phyloP scores from a whole-genome alignment of 2,797 vertebrate genomes.

The Tympanoctomys barrerae region DNA sequence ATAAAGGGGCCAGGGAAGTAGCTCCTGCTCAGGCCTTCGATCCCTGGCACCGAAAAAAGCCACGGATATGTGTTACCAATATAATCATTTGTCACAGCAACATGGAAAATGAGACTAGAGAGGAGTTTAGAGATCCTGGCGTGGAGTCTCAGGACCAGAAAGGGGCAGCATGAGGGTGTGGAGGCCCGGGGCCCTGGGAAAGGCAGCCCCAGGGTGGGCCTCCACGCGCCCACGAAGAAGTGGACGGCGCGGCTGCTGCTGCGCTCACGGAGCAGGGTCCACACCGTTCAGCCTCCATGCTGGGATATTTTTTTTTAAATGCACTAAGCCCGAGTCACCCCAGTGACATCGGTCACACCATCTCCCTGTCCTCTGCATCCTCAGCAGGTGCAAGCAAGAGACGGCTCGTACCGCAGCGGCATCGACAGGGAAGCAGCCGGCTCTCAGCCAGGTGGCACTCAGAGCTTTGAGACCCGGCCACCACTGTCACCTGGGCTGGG shows the following conservation, averaged over 20 bases:
- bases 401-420: neutral
- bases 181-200: fast-evolving
- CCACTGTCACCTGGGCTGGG: neutral
- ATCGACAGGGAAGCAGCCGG: fast-evolving
- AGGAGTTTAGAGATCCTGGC: neutral
- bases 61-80: neutral
- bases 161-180: fast-evolving
- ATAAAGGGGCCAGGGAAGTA: neutral
- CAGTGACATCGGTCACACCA: neutral
- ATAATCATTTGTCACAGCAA: neutral
- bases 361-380: neutral
- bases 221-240: fast-evolving
- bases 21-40: neutral
- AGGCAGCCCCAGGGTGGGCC: neutral
- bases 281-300: neutral
- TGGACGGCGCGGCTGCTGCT: neutral
- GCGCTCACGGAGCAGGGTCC: neutral
- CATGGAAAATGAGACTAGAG: neutral
- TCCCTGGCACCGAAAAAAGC: neutral
- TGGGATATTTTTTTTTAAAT: too few species aligned
- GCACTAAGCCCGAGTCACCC: too few species aligned
- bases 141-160: too few species aligned
- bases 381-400: fast-evolving
- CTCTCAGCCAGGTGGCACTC: too few species aligned
- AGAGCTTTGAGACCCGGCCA: fast-evolving